Conservation (phyloP, 2,113 vertebrate genomes). For the Salvelinus fontinalis region DNA sequence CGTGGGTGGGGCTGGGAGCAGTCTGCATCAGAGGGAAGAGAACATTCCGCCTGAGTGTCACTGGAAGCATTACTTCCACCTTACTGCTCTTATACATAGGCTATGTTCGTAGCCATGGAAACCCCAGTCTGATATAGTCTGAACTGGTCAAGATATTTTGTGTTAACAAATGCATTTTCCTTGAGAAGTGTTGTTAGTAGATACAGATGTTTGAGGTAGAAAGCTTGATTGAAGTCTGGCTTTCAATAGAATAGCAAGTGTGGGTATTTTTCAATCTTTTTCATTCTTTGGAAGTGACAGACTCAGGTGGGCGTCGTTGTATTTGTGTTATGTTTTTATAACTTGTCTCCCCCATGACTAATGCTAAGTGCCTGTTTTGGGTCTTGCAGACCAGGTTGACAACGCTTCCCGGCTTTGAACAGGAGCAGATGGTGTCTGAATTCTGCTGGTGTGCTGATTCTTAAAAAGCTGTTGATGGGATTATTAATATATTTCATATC, state of each 20-base stretch:
- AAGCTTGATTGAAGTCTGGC: no score
- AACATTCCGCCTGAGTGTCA: constrained; percentile 3
- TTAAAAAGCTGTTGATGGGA: neutral
- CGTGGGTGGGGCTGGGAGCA: constrained; percentile 19
- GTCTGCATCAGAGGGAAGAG: constrained; percentile 7
- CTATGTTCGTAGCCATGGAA: constrained; percentile 10
- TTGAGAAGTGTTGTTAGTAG: no score
- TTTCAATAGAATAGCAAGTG: no score
- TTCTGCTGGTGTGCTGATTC: constrained; percentile 4
- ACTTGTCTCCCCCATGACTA: neutral
- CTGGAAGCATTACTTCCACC: constrained; percentile 14
- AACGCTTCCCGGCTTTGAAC: constrained; percentile 10
- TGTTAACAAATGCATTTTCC: neutral
- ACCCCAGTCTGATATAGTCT: neutral
- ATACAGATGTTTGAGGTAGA: no score
- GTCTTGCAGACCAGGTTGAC: neutral
- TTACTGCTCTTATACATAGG: constrained; percentile 1
- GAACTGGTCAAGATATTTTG: neutral
- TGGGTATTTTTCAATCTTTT: neutral
- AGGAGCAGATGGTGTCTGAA: constrained; percentile 17
- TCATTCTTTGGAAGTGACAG: neutral
- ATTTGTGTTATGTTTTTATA: neutral
- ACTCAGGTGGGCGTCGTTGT: neutral
- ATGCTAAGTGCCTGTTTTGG: constrained; percentile 9
- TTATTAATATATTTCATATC: no score